Evolutionary conservation across 2,797 vertebrate genomes (phyloP), one percentile per base, ranked within the genome.

Genomic region (Neostethus bicornis): DNA sequence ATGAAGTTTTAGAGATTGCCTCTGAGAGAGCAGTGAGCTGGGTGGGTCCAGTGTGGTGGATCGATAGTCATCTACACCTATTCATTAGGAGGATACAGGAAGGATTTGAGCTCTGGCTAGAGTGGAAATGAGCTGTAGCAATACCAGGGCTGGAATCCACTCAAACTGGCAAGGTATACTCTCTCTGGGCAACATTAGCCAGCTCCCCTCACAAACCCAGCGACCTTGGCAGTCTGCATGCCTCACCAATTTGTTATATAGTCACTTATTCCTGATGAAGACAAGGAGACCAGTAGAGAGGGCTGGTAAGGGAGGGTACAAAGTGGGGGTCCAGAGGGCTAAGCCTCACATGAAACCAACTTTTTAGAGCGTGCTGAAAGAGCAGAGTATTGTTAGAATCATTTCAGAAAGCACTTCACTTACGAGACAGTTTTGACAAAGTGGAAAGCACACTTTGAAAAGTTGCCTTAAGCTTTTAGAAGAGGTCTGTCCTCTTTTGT

Each of bases 201-300:
- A 85, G 79, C 83, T 84, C 70, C 71, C 56, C 77, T 80, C 73
- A 55, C 83, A 90, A 89, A 91, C 91, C 75, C 85, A 72, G 24
- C 84, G 89, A 88, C 87, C 88, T 87, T 83, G 80, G 86, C 77
- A 75, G 58, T 53, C 65, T 4, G 13, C 48, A 66, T 41, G 61
- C 80, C 73, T 74, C 69, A 61, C 71, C 47, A 55, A 77, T 76
- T 81, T 77, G 77, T 85, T 83, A 81, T 84, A 77, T 80, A 83
- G 82, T 88, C 81, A 79, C 81, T 85, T 88, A 84, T 87, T 88
- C 77, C 60, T 19, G 46, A 73, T 72, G 80, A 87, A 62, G 70
- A 73, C 63, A 70, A 67, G 68, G 63, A 85, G 61, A 75, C 62
- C 57, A 76, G 66, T 50, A 54, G 55, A 53, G 61, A 57, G 31